Conservation (phyloP, 2,888 invertebrate species). For the Drosophila birchii region DNA sequence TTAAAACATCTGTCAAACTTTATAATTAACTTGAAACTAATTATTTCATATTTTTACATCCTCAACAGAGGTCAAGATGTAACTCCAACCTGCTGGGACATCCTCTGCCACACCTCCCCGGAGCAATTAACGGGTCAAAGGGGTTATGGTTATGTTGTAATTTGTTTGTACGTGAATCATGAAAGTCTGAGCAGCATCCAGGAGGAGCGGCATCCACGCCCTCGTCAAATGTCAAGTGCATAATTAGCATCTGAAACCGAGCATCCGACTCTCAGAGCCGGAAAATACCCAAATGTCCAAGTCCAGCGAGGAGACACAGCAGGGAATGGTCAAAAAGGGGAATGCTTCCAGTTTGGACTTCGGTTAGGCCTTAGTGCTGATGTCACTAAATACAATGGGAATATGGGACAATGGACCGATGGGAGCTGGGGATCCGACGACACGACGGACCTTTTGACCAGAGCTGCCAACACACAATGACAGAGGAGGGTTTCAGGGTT, state of each 20-base stretch:
- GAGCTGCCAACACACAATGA: constrained; percentile 34
- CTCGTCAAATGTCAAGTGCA: constrained; percentile 79
- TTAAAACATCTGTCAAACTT: neutral
- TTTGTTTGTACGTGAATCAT: constrained; percentile 42
- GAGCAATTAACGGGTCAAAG: constrained; percentile 28
- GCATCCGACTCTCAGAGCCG: constrained; percentile 31
- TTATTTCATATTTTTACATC: neutral
- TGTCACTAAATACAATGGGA: constrained; percentile 45
- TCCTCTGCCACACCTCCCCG: neutral
- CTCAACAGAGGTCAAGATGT: neutral
- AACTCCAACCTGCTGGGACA: neutral
- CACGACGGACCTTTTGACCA: constrained; percentile 38
- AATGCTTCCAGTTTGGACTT: constrained; percentile 1
- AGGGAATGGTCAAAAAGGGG: constrained; percentile 27
- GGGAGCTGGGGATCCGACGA: constrained; percentile 35
- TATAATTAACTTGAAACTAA: neutral
- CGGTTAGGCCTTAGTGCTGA: constrained; percentile 23
- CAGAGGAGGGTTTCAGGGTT: constrained; percentile 13
- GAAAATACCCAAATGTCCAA: constrained; percentile 43
- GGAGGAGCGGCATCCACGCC: constrained; percentile 36
- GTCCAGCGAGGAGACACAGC: constrained; percentile 20
- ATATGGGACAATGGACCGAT: constrained; percentile 39
- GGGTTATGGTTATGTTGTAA: constrained; percentile 45
- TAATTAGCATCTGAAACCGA: constrained; percentile 67
- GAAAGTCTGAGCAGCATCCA: constrained; percentile 29